Base-by-base conservation (phyloP, 2,113 vertebrate species). In the Aramus guarauna region DNA sequence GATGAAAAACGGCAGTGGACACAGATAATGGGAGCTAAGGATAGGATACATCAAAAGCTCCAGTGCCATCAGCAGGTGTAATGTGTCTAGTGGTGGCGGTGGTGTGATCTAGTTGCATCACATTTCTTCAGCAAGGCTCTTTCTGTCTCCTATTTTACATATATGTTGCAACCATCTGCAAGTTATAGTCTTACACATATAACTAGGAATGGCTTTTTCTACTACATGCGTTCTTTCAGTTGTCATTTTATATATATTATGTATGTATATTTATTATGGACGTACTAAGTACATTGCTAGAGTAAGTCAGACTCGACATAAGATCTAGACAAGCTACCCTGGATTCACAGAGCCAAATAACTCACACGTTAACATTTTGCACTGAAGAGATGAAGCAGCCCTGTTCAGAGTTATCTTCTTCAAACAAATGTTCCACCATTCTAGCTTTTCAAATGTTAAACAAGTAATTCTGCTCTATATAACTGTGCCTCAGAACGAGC, bases 261-360 rank as follows among this genome's bases (percentile, higher is more conserved):
- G 24, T 67, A 23, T 39, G 6, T 77, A 5, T 56, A 13, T 47
- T 24, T 69, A 64, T 75, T 58, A 36, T 5, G 19, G 50, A 45
- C 5, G 37, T n/a, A 48, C 12, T 48, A 79, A 52, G 27, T n/a
- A 63, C 16, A 36, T 11, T 53, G 52, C 20, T 62, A 43, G 18
- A 5, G 0, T 47, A 84, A 92, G n/a, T 29, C 63, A 73, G 47
- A 68, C 50, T 56, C 0, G 0, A 64, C 8, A 3, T 30, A 53
- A 77, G 68, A 77, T 12, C 52, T 32, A 81, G 60, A 48, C 6
- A 59, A 22, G 24, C 39, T 80, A 52, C 37, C 5, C 48, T 52
- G 30, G 52, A 84, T 78, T 23, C 41, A 86, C 12, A 85, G 56
- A 63, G 34, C 10, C 60, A 75, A 74, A 20, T 37, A 91, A 87